Conservation (phyloP, 2,888 invertebrate genomes). For the Hirtodrosophila trivittata region DNA sequence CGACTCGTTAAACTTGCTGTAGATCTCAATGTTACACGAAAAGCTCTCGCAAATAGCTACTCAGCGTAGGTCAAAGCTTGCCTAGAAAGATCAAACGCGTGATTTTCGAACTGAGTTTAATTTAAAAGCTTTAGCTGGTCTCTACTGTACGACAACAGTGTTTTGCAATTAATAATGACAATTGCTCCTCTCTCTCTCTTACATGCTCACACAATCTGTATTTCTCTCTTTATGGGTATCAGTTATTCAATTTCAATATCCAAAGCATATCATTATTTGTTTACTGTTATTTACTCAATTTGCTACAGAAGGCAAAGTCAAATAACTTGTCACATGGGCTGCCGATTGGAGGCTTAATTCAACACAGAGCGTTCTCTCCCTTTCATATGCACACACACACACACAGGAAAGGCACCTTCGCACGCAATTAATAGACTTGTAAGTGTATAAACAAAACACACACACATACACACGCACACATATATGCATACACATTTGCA, state of each 20-base stretch:
- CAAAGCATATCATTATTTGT: conserved; percentile 42
- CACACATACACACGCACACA: conserved; percentile 1
- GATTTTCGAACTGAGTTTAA: not conserved
- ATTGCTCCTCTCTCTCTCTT: not conserved
- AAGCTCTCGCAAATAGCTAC: conserved; percentile 9
- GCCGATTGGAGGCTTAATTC: conserved; percentile 46
- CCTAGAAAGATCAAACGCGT: not conserved
- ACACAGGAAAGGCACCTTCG: conserved; percentile 1
- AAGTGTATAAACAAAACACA: conserved; percentile 66
- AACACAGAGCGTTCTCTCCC: conserved; percentile 9
- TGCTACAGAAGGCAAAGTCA: conserved; percentile 53
- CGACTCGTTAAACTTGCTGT: no score
- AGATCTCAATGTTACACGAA: not conserved
- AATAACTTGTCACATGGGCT: conserved; percentile 71
- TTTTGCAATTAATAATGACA: conserved; percentile 17
- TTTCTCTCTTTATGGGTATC: not conserved
- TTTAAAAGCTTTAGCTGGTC: conserved; percentile 9
- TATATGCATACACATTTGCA: not conserved
- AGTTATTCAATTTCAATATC: conserved; percentile 34
- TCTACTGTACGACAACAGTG: conserved; percentile 8
- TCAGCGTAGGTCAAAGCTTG: conserved; percentile 3
- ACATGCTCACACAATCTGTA: not conserved
- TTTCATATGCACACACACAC: conserved; percentile 11
- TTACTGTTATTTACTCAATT: conserved; percentile 54
- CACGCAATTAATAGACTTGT: conserved; percentile 10